Evolutionary conservation across 2,113 vertebrate genomes (phyloP).

Genomic region (Opisthocomus hoazin): DNA sequence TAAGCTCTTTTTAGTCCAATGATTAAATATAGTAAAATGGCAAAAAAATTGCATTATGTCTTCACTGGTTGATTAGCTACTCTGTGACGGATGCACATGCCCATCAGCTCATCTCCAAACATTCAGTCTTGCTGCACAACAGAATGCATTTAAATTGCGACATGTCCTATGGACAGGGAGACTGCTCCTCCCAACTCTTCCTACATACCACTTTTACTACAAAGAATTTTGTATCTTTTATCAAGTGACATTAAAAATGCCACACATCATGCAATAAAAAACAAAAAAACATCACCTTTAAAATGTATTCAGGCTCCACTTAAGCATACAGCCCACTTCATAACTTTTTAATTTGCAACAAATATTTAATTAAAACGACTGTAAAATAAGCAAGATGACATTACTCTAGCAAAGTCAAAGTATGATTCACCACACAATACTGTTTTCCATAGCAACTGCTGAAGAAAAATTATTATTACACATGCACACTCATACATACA

Average conservation of each 20-base stretch:
- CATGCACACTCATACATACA: neutral
- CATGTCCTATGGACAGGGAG: neutral
- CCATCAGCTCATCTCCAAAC: neutral
- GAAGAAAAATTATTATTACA: neutral
- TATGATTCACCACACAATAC: neutral
- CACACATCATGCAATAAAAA: neutral
- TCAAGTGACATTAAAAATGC: neutral
- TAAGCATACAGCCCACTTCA: neutral
- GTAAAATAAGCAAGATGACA: neutral
- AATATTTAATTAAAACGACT: constrained; percentile 6
- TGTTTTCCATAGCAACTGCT: constrained; percentile 11
- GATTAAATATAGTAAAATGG: neutral
- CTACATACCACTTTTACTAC: neutral
- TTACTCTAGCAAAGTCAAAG: constrained; percentile 5
- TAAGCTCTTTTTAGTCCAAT: neutral
- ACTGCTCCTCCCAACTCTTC: neutral
- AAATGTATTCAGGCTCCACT: neutral
- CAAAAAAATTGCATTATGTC: neutral
- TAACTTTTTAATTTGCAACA: neutral
- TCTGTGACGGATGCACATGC: neutral
- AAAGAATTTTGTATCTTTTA: neutral
- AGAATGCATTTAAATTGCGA: neutral
- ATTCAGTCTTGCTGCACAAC: neutral
- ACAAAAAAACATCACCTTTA: neutral
- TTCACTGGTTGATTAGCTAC: neutral